phyloP scores from a whole-genome alignment of 1,140 invertebrate genomes.

The Odontomachus brunneus region DNA sequence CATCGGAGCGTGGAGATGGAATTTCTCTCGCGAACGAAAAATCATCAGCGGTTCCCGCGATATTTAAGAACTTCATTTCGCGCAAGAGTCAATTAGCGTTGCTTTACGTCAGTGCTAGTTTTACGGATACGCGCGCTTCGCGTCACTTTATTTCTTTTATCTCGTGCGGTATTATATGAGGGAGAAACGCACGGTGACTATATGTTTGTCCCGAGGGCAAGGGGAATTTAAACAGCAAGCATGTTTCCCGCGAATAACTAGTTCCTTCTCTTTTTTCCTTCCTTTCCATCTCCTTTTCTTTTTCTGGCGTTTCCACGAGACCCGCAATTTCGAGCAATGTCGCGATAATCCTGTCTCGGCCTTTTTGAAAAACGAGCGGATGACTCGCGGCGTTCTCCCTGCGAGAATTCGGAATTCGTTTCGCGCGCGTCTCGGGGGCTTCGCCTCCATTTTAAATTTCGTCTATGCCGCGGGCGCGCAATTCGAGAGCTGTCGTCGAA shows the following conservation, averaged over 20 bases:
- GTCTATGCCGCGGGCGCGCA: not conserved
- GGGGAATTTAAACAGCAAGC: constrained; percentile 53
- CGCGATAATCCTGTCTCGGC: not conserved
- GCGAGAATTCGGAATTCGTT: not conserved
- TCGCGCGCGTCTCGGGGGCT: not conserved
- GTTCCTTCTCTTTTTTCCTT: not conserved
- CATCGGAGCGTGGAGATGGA: not conserved
- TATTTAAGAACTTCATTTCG: constrained; percentile 38
- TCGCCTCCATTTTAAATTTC: not conserved
- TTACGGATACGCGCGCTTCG: constrained; percentile 14
- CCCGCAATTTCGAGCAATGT: constrained; percentile 21
- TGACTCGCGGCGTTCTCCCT: not conserved
- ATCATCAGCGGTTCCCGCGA: constrained; percentile 21
- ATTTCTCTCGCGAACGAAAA: constrained; percentile 10
- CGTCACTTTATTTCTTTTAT: constrained; percentile 23
- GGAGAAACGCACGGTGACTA: constrained; percentile 14
- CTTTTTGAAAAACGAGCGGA: constrained; percentile 1
- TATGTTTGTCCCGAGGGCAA: constrained; percentile 28
- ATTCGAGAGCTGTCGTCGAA: not conserved
- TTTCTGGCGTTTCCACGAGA: not conserved
- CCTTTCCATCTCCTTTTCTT: not conserved
- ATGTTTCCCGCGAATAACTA: constrained; percentile 51
- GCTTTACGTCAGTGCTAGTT: constrained; percentile 22
- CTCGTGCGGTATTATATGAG: constrained; percentile 7
- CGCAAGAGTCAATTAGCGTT: constrained; percentile 41